Evolutionary conservation across 2,797 vertebrate genomes (phyloP).

Genomic region (Micrastur ruficollis): DNA sequence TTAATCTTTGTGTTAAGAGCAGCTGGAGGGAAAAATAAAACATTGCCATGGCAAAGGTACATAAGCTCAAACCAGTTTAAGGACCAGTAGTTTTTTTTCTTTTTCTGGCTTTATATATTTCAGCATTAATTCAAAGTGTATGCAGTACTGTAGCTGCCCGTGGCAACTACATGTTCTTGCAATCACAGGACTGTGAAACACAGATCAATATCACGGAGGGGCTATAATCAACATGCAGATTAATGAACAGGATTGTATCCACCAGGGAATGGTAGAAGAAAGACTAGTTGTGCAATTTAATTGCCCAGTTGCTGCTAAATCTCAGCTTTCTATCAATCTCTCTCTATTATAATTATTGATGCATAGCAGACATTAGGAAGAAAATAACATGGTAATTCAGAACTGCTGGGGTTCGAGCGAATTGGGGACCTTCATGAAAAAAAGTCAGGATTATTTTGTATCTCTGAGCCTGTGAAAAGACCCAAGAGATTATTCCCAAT

Average conservation of each 20-base stretch:
- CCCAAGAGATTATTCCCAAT: slow-evolving; percentile 29
- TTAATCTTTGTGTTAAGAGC: not conserved
- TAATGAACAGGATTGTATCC: slow-evolving; percentile 74
- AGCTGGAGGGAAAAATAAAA: not conserved
- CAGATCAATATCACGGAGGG: slow-evolving; percentile 71
- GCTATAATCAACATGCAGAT: slow-evolving; percentile 79
- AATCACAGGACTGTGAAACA: slow-evolving; percentile 54
- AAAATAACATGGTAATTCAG: slow-evolving; percentile 72
- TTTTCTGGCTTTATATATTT: slow-evolving; percentile 33
- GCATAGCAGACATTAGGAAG: slow-evolving; percentile 68
- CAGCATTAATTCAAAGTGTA: slow-evolving; percentile 16
- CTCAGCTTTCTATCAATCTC: slow-evolving; percentile 75
- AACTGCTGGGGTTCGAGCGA: slow-evolving; percentile 55
- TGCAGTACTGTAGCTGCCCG: not conserved
- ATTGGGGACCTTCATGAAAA: slow-evolving; percentile 34
- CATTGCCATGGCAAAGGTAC: not conserved
- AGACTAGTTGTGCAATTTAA: slow-evolving; percentile 78
- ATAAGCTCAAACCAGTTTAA: not conserved
- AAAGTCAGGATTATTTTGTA: slow-evolving; percentile 42
- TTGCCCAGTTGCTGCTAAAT: slow-evolving; percentile 76
- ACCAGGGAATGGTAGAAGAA: slow-evolving; percentile 72
- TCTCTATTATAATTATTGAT: slow-evolving; percentile 72
- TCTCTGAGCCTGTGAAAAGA: slow-evolving; percentile 8
- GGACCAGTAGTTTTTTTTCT: not conserved
- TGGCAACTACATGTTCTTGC: slow-evolving; percentile 59